Evolutionary conservation across 2,113 vertebrate species (phyloP).

Genomic region (Grus americana): DNA sequence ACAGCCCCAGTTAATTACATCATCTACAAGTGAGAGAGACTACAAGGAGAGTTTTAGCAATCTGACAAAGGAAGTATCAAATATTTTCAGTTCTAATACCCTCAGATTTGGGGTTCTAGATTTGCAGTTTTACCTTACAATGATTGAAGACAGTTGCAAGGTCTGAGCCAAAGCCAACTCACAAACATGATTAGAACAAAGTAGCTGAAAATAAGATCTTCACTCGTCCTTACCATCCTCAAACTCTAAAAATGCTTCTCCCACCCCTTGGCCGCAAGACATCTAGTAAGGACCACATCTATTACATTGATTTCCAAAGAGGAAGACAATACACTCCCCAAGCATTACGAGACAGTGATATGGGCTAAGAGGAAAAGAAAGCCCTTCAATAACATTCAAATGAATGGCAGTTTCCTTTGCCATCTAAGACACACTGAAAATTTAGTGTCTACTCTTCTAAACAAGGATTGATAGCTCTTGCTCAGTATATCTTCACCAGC

Average conservation of each 20-base stretch:
- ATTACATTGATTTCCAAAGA: neutral
- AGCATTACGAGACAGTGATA: neutral
- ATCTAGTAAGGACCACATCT: neutral
- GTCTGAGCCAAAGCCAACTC: neutral
- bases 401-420: neutral
- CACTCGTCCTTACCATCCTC: neutral
- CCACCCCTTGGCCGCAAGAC: neutral
- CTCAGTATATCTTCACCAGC: neutral
- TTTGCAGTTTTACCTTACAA: neutral
- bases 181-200: neutral
- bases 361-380: neutral
- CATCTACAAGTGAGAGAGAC: neutral
- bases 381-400: neutral
- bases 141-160: neutral
- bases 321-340: neutral
- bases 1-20: neutral
- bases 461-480: neutral
- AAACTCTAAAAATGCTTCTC: neutral
- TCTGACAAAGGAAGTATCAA: neutral
- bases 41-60: neutral
- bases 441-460: neutral
- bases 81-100: neutral
- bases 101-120: neutral
- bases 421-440: neutral
- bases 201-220: neutral